Evolutionary conservation across 2,888 invertebrate genomes (phyloP).

Genomic region (Noctua fimbriata): DNA sequence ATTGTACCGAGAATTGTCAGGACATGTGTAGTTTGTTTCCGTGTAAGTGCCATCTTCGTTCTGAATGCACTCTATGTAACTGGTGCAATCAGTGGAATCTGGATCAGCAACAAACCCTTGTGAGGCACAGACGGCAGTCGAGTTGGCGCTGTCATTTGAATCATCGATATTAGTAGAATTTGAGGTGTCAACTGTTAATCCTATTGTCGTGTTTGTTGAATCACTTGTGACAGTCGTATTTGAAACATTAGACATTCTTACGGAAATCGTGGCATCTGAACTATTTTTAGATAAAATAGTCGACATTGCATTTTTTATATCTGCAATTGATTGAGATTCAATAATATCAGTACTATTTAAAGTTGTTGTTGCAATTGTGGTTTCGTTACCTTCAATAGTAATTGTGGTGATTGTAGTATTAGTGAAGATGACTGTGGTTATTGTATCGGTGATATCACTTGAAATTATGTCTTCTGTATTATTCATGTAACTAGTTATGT

Average conservation of each 20-base stretch:
- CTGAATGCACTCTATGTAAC: slow-evolving; percentile 50
- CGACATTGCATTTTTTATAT: slow-evolving; percentile 22
- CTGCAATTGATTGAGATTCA: slow-evolving; percentile 53
- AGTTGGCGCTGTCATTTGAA: slow-evolving; percentile 20
- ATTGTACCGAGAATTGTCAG: slow-evolving; percentile 42
- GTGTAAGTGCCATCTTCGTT: slow-evolving; percentile 39
- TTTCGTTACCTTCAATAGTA: slow-evolving; percentile 51
- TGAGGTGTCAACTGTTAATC: slow-evolving; percentile 1
- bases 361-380: slow-evolving; percentile 36
- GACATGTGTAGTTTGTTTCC: slow-evolving; percentile 39
- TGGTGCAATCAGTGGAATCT: slow-evolving; percentile 32
- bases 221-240: slow-evolving; percentile 41
- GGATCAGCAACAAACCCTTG: slow-evolving; percentile 43
- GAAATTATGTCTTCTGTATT: slow-evolving; percentile 44
- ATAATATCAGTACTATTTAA: slow-evolving; percentile 63
- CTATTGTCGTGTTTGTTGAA: slow-evolving; percentile 50
- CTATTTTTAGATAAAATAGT: slow-evolving; percentile 32
- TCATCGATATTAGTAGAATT: slow-evolving; percentile 16
- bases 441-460: slow-evolving; percentile 43
- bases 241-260: slow-evolving; percentile 28
- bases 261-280: slow-evolving; percentile 39
- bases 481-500: slow-evolving; percentile 51
- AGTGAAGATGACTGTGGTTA: slow-evolving; percentile 49
- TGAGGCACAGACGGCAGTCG: slow-evolving; percentile 17
- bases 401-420: slow-evolving; percentile 55